A percentile compares a stretch with the other conserved stretches of the same genome.
These are phyloP conservation scores for Bettongia penicillata DNA, from an alignment of 2,113 vertebrate species.

Conservation along the genomic window DNA sequence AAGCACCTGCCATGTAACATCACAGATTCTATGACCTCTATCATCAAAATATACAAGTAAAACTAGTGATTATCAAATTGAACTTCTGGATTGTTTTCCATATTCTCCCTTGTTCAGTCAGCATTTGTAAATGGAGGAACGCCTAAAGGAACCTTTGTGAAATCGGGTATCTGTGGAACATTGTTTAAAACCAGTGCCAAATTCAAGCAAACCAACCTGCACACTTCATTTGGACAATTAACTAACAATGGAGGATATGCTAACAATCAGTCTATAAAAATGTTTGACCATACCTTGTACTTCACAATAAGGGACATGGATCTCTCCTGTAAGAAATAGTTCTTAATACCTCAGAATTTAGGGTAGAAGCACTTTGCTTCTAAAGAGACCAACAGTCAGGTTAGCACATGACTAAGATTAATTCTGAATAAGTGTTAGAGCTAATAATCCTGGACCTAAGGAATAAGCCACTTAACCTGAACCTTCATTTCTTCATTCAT, in stretches of 20 bases:
- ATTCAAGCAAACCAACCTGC: constrained; percentile 39
- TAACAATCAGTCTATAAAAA: not conserved
- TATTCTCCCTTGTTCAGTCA: not conserved
- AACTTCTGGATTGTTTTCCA: constrained; percentile 18
- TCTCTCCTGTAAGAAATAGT: constrained; percentile 32
- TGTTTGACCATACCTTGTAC: not conserved
- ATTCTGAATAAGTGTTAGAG: constrained; percentile 9
- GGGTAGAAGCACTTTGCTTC: constrained; percentile 21
- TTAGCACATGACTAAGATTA: constrained; percentile 32
- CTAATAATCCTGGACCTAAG: not conserved
- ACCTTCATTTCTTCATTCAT: not conserved
- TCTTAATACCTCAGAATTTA: constrained; percentile 48
- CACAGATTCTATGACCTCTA: constrained; percentile 50
- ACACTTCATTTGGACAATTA: constrained; percentile 43
- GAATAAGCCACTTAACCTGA: not conserved
- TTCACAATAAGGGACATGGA: constrained; percentile 1
- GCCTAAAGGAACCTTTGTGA: not conserved
- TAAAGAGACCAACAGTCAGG: constrained; percentile 35
- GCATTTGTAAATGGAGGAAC: not conserved
- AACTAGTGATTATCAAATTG: not conserved
- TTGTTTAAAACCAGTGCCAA: constrained; percentile 19
- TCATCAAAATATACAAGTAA: constrained; percentile 39
- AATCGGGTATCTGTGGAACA: constrained; percentile 1
- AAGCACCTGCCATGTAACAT: constrained; percentile 34
- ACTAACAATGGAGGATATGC: constrained; percentile 14